Evolutionary conservation across 2,888 invertebrate genomes (phyloP).

Genomic region (Notodonta dromedarius): DNA sequence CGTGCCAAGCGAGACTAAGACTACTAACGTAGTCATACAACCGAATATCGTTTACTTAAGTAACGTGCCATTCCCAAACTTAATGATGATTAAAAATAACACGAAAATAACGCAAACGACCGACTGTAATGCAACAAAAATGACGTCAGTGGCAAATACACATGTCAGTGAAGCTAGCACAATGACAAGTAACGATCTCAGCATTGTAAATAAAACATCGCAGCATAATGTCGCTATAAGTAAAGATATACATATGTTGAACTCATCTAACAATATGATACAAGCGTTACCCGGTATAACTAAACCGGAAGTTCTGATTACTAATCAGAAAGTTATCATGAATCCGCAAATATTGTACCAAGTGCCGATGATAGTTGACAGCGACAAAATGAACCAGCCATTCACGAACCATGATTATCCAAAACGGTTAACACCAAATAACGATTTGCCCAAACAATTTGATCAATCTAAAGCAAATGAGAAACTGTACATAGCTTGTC

Average conservation of each 20-base stretch:
- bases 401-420: slow-evolving; percentile 54
- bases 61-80: slow-evolving; percentile 77
- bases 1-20: slow-evolving; percentile 55
- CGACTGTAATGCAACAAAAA: slow-evolving; percentile 51
- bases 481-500: slow-evolving; percentile 68
- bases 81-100: slow-evolving; percentile 77
- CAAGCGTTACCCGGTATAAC: slow-evolving; percentile 61
- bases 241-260: slow-evolving; percentile 65
- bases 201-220: slow-evolving; percentile 31
- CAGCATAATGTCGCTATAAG: slow-evolving; percentile 44
- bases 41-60: slow-evolving; percentile 77
- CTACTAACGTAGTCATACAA: slow-evolving; percentile 63
- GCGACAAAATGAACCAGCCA: slow-evolving; percentile 58
- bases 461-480: slow-evolving; percentile 61
- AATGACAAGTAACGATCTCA: slow-evolving; percentile 30
- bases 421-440: slow-evolving; percentile 51
- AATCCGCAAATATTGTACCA: slow-evolving; percentile 74
- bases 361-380: slow-evolving; percentile 68
- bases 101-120: slow-evolving; percentile 53
- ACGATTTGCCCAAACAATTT: slow-evolving; percentile 52
- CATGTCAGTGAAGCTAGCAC: slow-evolving; percentile 40
- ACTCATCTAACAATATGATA: slow-evolving; percentile 62
- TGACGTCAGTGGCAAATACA: slow-evolving; percentile 60
- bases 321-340: slow-evolving; percentile 67
- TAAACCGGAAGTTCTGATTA: slow-evolving; percentile 59